phyloP scores from a whole-genome alignment of 2,797 vertebrate species.

The Balearica regulorum region DNA sequence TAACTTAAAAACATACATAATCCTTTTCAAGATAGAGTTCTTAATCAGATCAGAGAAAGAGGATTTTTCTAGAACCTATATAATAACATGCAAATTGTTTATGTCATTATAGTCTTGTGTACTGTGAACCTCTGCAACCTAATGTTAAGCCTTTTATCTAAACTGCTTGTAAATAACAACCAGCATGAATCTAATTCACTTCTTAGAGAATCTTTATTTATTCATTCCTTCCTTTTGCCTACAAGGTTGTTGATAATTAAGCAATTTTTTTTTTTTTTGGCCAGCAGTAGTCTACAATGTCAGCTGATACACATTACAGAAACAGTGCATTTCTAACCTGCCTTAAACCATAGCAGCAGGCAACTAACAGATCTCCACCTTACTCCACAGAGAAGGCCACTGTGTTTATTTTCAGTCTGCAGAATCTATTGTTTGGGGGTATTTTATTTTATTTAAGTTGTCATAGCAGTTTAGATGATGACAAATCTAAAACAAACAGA shows the following conservation, averaged over 20 bases:
- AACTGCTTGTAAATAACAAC: neutral
- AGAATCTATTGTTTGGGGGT: neutral
- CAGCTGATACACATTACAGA: neutral
- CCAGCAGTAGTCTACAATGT: neutral
- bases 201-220: neutral
- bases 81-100: neutral
- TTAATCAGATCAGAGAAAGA: neutral
- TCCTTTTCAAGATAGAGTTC: neutral
- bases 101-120: rapidly evolving
- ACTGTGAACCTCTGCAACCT: neutral
- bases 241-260: neutral
- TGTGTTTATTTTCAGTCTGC: neutral
- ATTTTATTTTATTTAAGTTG: neutral
- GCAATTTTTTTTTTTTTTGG: too few relatives aligned
- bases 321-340: neutral
- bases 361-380: neutral
- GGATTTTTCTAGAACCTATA: neutral
- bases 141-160: neutral
- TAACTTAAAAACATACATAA: constrained; percentile 1
- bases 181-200: neutral
- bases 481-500: neutral
- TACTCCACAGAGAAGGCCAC: neutral
- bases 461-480: neutral
- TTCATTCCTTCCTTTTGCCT: neutral
- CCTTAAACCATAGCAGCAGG: neutral